phyloP scores from a whole-genome alignment of 1,140 invertebrate genomes.

The Drosophila rhopaloa region DNA sequence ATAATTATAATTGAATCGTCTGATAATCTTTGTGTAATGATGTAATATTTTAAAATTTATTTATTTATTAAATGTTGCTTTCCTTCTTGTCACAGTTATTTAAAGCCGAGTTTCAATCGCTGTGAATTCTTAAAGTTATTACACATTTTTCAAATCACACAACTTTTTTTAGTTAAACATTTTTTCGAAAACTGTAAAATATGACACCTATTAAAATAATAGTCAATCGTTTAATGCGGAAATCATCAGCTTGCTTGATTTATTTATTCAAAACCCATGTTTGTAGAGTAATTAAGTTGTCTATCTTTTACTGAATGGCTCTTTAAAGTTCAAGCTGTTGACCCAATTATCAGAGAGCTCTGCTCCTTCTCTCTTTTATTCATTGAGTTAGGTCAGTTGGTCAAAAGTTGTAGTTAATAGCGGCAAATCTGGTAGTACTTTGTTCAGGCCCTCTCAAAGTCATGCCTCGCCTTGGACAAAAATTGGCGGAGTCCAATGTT shows the following conservation, averaged over 20 bases:
- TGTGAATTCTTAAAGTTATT: background rate
- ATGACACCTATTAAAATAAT: conserved; percentile 3
- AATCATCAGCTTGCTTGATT: conserved; percentile 10
- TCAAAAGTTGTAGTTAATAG: background rate
- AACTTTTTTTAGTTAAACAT: background rate
- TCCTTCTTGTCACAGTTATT: no score
- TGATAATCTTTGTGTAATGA: no score
- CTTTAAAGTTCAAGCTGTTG: conserved; percentile 47
- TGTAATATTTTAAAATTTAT: no score
- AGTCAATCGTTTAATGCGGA: conserved; percentile 9
- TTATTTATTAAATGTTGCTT: no score
- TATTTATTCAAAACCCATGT: conserved; percentile 5
- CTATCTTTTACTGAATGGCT: conserved; percentile 33
- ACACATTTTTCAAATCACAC: no score
- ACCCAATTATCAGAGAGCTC: conserved; percentile 59
- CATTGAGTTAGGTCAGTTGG: conserved; percentile 65
- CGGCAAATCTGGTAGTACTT: conserved; percentile 5
- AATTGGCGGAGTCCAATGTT: conserved; percentile 33
- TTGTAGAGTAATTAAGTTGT: conserved; percentile 23
- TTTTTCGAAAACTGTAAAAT: conserved; percentile 8
- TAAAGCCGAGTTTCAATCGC: no score
- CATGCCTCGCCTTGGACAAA: conserved; percentile 42
- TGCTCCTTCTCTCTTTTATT: conserved; percentile 7
- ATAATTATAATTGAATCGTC: no score
- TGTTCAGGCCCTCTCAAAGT: conserved; percentile 27